A percentile compares a stretch with the other conserved stretches of the same genome.
Evolutionary conservation across 1,140 invertebrate species (phyloP).

Genomic region (Caenorhabditis briggsae): DNA sequence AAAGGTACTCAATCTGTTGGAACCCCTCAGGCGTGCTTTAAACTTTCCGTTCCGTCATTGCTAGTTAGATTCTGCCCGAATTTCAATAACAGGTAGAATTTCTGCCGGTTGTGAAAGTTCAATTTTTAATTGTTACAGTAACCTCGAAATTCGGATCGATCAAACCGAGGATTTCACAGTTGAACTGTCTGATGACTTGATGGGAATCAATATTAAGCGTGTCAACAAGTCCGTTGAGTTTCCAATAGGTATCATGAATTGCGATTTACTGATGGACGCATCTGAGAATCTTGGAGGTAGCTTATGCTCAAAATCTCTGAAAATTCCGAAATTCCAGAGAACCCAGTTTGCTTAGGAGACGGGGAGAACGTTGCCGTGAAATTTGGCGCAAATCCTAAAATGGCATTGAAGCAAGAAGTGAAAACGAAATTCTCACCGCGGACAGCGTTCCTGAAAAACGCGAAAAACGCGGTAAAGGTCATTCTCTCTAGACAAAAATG

Average conservation of each 20-base stretch:
- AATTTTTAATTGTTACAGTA: background rate
- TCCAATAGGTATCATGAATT: conserved; percentile 23
- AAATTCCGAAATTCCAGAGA: background rate
- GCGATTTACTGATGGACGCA: background rate
- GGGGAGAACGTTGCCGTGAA: conserved; percentile 22
- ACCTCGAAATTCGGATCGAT: conserved; percentile 29
- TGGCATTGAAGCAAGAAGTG: conserved; percentile 23
- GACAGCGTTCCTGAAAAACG: conserved; percentile 3
- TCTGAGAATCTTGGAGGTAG: conserved; percentile 34
- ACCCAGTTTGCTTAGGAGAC: conserved; percentile 12
- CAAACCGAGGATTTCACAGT: background rate
- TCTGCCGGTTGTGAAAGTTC: too few relatives aligned
- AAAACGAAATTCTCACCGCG: conserved; percentile 22
- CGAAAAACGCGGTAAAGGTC: conserved; percentile 34
- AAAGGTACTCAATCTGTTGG: background rate
- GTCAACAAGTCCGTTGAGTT: conserved; percentile 30
- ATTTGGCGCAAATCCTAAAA: conserved; percentile 22
- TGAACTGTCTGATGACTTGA: conserved; percentile 19
- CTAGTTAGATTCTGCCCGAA: conserved; percentile 19
- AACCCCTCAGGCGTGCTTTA: background rate
- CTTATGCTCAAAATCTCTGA: background rate
- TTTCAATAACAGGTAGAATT: conserved; percentile 6
- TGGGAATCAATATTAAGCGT: conserved; percentile 8
- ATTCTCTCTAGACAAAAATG: background rate
- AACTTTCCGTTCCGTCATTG: background rate